phyloP scores from a whole-genome alignment of 2,113 vertebrate genomes.

The Nibea coibor region DNA sequence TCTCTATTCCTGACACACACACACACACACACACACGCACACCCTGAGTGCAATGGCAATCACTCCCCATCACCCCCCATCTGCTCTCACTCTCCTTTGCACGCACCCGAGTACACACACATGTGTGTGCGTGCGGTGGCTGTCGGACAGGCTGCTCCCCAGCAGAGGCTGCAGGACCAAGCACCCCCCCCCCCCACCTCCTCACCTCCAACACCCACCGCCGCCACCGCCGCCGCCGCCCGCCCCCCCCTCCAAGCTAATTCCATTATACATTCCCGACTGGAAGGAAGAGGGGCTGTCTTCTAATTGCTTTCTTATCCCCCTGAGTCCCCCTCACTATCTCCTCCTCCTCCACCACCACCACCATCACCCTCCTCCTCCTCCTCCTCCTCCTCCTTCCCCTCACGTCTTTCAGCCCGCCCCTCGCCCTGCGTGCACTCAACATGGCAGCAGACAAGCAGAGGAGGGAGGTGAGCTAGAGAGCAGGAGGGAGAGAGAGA shows the following conservation, averaged over 20 bases:
- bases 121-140: constrained; percentile 2
- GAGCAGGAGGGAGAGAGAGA: constrained; percentile 55
- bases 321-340: constrained; percentile 74
- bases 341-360: constrained; percentile 38
- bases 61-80: constrained; percentile 51
- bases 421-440: constrained; percentile 78
- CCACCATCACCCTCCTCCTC: constrained; percentile 17
- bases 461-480: constrained; percentile 81
- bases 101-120: constrained; percentile 36
- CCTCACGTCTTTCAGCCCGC: constrained; percentile 61
- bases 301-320: constrained; percentile 89
- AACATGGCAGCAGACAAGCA: constrained; percentile 84
- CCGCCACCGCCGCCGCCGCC: constrained; percentile 9
- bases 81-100: constrained; percentile 37
- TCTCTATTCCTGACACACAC: constrained; percentile 43
- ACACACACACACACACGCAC: constrained; percentile 17
- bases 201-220: constrained; percentile 15
- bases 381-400: neutral
- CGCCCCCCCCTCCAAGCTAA: constrained; percentile 72
- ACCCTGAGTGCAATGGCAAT: constrained; percentile 37
- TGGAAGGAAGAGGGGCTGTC: constrained; percentile 85
- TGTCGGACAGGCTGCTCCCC: constrained; percentile 66
- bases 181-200: constrained; percentile 44
- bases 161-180: constrained; percentile 66
- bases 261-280: constrained; percentile 87